Conservation (phyloP, 2,113 vertebrate genomes). For the Cyanoliseus patagonus region DNA sequence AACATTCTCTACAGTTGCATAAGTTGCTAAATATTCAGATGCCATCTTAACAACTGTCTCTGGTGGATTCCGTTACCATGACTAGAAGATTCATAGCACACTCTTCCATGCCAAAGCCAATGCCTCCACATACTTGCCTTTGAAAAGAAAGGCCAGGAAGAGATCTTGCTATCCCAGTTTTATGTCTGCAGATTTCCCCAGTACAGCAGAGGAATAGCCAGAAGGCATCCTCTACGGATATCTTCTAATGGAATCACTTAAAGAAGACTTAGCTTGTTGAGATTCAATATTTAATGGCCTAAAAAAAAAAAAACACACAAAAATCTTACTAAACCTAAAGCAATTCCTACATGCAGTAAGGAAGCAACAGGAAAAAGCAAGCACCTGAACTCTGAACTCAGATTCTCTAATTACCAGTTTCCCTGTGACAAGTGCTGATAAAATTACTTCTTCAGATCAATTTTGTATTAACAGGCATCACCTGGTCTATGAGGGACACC, state of each 20-base stretch:
- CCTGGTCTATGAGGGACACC: not conserved
- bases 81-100: not conserved
- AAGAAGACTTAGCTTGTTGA: not conserved
- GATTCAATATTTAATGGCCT: not conserved
- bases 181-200: not conserved
- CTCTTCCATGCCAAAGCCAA: not conserved
- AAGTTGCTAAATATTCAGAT: not conserved
- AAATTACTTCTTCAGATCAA: not conserved
- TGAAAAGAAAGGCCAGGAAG: not conserved
- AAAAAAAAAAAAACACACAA: not conserved
- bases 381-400: not conserved
- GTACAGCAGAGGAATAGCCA: not conserved
- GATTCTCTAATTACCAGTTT: not conserved
- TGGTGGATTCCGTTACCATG: not conserved
- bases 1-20: not conserved
- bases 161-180: not conserved
- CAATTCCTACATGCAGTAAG: not conserved
- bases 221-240: not conserved
- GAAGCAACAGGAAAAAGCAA: not conserved
- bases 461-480: not conserved
- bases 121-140: not conserved
- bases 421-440: not conserved
- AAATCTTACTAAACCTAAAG: not conserved
- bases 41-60: not conserved
- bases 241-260: not conserved